These are phyloP conservation scores for Dicyrtomina minuta DNA, from an alignment of 2,888 invertebrate species.

Conservation along the genomic window DNA sequence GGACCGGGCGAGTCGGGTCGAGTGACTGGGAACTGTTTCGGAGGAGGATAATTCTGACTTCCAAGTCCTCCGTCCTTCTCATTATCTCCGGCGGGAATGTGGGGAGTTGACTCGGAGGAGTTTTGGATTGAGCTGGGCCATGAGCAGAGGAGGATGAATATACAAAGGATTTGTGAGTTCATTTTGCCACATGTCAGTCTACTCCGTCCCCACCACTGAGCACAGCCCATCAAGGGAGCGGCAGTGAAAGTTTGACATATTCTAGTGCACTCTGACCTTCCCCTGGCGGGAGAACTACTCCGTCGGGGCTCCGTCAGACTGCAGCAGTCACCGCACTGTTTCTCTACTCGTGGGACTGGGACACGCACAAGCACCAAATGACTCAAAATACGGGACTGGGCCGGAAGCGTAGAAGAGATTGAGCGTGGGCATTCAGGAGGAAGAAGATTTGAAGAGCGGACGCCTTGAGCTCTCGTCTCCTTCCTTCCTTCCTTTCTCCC, in stretches of 20 bases:
- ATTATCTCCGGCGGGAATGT: background rate
- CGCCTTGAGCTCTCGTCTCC: background rate
- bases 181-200: constrained; percentile 10
- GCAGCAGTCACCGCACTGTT: background rate
- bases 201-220: background rate
- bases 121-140: too few species aligned
- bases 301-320: too few species aligned
- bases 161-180: background rate
- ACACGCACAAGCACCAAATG: background rate
- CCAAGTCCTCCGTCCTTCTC: background rate
- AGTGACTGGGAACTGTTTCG: background rate
- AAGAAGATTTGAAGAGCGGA: background rate
- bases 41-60: background rate
- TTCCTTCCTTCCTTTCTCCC: background rate
- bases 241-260: background rate
- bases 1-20: too few species aligned
- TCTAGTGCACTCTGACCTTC: too few species aligned
- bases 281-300: too few species aligned
- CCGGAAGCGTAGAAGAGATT: background rate
- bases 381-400: background rate
- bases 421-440: background rate
- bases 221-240: background rate
- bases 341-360: background rate
- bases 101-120: too few species aligned
- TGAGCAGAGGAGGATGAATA: background rate